A percentile compares a stretch with the other conserved stretches of the same genome.
phyloP scores from a whole-genome alignment of 2,888 invertebrate species.

The Pogonocherus hispidulus region DNA sequence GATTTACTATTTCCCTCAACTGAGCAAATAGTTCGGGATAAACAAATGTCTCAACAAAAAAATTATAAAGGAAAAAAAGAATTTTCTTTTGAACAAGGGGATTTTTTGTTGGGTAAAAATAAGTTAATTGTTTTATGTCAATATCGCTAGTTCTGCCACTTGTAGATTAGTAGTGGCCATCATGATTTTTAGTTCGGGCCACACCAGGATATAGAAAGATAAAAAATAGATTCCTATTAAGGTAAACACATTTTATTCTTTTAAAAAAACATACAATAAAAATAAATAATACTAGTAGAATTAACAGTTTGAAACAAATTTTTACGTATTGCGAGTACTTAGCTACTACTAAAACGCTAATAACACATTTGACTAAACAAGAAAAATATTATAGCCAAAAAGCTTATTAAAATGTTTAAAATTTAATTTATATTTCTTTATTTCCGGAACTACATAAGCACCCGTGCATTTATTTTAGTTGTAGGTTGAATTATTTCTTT shows the following conservation, averaged over 20 bases:
- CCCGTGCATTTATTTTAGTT: neutral
- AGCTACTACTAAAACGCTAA: too few relatives aligned
- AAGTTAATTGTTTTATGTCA: neutral
- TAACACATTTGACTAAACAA: neutral
- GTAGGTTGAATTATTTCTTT: neutral
- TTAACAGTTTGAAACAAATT: too few relatives aligned
- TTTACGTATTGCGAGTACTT: too few relatives aligned
- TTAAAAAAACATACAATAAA: neutral
- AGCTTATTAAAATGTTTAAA: too few relatives aligned
- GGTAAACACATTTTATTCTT: neutral
- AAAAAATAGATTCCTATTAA: neutral
- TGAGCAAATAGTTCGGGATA: too few relatives aligned
- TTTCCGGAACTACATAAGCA: neutral
- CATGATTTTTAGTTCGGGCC: neutral
- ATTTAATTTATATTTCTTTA: neutral
- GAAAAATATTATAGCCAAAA: too few relatives aligned
- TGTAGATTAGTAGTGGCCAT: neutral
- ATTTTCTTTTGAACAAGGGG: too few relatives aligned
- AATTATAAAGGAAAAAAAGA: too few relatives aligned
- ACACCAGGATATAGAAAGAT: neutral
- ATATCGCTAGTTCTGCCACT: constrained; percentile 1
- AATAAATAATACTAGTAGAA: neutral
- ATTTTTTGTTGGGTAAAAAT: neutral
- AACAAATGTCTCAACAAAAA: too few relatives aligned
- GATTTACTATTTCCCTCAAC: too few relatives aligned